Evolutionary conservation across 2,113 vertebrate genomes (phyloP).

Genomic region (Ibidorhyncha struthersii): DNA sequence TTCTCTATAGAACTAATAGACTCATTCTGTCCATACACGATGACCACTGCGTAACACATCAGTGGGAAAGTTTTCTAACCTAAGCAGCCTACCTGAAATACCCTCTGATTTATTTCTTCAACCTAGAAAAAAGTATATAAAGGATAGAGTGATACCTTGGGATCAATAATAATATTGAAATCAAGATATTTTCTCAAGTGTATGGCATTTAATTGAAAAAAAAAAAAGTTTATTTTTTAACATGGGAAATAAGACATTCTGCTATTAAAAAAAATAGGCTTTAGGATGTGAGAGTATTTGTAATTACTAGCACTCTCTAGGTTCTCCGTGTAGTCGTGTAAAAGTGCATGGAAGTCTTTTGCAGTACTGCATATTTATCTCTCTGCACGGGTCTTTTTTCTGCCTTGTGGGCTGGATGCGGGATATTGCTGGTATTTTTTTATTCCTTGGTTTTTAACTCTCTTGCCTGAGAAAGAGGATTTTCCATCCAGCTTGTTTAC

Average conservation of each 20-base stretch:
- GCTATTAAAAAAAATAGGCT: background rate
- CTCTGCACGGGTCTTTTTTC: background rate
- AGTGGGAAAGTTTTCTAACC: background rate
- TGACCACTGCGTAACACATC: background rate
- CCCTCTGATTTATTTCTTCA: background rate
- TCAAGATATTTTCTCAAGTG: background rate
- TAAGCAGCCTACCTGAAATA: background rate
- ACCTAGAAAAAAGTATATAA: background rate
- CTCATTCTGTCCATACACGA: background rate
- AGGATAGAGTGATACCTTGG: background rate
- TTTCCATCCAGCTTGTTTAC: conserved; percentile 52
- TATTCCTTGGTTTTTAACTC: background rate
- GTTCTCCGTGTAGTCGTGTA: background rate
- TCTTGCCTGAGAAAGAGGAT: background rate
- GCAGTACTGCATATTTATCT: background rate
- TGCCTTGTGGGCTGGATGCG: background rate
- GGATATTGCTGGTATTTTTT: background rate
- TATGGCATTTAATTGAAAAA: background rate
- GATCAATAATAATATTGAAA: background rate
- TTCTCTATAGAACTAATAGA: background rate
- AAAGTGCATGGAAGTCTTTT: background rate
- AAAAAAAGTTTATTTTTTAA: background rate
- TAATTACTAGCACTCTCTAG: background rate
- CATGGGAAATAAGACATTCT: background rate
- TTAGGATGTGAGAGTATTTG: background rate